Conservation (phyloP, 1,140 invertebrate species). For the Globodera rostochiensis region DNA sequence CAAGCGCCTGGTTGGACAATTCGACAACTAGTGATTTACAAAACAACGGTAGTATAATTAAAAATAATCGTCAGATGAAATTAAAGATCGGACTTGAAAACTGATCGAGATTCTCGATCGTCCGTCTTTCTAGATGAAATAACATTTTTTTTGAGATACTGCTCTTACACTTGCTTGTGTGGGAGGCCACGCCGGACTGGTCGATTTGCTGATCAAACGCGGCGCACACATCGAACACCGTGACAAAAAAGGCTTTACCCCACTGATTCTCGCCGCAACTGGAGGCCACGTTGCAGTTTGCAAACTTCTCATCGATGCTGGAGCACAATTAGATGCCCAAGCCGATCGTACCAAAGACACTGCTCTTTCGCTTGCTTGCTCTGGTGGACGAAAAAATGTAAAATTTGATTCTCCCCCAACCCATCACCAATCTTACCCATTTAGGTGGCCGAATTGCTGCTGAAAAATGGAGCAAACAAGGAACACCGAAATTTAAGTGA, state of each 20-base stretch:
- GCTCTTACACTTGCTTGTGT: slow-evolving; percentile 94
- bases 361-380: slow-evolving; percentile 92
- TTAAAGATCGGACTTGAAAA: too few species aligned
- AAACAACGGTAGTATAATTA: slow-evolving; percentile 11
- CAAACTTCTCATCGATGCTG: slow-evolving; percentile 86
- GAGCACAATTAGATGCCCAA: slow-evolving; percentile 94
- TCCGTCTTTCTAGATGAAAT: neutral
- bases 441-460: slow-evolving; percentile 85
- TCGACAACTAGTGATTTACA: slow-evolving; percentile 9
- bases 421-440: neutral
- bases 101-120: too few species aligned
- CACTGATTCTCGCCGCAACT: slow-evolving; percentile 91
- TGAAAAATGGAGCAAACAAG: slow-evolving; percentile 86
- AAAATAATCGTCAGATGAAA: neutral
- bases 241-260: slow-evolving; percentile 98
- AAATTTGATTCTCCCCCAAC: too few species aligned
- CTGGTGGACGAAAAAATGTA: slow-evolving; percentile 87
- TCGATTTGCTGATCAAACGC: slow-evolving; percentile 75
- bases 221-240: slow-evolving; percentile 96
- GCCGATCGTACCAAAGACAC: slow-evolving; percentile 98
- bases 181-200: slow-evolving; percentile 87
- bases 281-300: slow-evolving; percentile 93
- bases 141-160: slow-evolving; percentile 76
- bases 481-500: slow-evolving; percentile 99
- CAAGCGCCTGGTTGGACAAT: slow-evolving; percentile 20